Evolutionary conservation across 1,140 invertebrate species (phyloP).

Genomic region (Drosophila tropicalis): DNA sequence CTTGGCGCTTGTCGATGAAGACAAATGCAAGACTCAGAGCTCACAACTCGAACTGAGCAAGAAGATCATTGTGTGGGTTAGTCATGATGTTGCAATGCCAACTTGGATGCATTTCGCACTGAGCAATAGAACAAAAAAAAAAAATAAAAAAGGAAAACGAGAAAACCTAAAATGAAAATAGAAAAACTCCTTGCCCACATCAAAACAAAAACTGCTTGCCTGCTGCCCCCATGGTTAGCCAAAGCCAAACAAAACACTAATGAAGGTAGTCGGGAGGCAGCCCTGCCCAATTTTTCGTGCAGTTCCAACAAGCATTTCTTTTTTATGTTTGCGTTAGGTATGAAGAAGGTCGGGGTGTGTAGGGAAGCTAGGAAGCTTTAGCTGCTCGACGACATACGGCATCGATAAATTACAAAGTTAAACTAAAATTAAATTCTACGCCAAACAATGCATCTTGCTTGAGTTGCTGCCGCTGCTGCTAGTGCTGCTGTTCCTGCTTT

Average conservation of each 20-base stretch:
- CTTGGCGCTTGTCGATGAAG: conserved; percentile 77
- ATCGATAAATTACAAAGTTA: conserved; percentile 82
- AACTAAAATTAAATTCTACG: conserved; percentile 82
- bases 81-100: conserved; percentile 3
- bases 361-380: conserved; percentile 29
- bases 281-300: conserved; percentile 28
- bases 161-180: conserved; percentile 14
- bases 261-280: conserved; percentile 72
- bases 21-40: conserved; percentile 69
- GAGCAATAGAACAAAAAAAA: no score
- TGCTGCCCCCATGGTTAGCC: conserved; percentile 66
- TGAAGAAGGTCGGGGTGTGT: not conserved
- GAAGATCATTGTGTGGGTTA: conserved; percentile 6
- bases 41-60: conserved; percentile 22
- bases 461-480: conserved; percentile 26
- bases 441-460: conserved; percentile 79
- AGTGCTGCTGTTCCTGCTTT: conserved; percentile 48
- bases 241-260: conserved; percentile 79
- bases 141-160: conserved; percentile 4
- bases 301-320: conserved; percentile 19
- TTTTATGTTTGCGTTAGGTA: conserved; percentile 15
- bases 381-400: conserved; percentile 75
- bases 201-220: conserved; percentile 46
- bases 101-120: not conserved
- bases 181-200: conserved; percentile 52